These are phyloP conservation scores for Tineola bisselliella DNA, from an alignment of 2,888 invertebrate genomes.

Conservation along the genomic window DNA sequence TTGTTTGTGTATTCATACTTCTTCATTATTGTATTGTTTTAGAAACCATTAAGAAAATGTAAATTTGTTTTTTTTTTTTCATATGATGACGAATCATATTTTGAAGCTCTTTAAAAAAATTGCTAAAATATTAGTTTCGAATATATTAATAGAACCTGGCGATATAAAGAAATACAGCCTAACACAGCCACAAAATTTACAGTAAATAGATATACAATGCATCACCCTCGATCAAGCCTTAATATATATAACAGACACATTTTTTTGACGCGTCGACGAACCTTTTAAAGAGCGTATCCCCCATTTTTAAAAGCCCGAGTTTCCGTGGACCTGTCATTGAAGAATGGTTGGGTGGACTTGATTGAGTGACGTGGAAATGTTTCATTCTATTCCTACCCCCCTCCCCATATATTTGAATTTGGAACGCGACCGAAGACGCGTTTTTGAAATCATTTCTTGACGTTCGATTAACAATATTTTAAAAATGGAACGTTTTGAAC, in stretches of 20 bases:
- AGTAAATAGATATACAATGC: not conserved
- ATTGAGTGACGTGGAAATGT: conserved; percentile 6
- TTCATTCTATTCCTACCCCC: not conserved
- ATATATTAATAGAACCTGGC: too few species aligned
- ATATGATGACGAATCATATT: too few species aligned
- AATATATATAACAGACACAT: not conserved
- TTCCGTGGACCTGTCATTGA: conserved; percentile 11
- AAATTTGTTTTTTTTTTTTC: too few species aligned
- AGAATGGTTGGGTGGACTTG: conserved; percentile 6
- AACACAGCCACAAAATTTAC: not conserved
- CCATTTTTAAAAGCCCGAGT: conserved; percentile 5
- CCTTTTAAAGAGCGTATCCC: conserved; percentile 1
- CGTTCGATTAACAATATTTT: not conserved
- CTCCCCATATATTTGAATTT: not conserved
- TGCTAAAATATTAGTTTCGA: too few species aligned
- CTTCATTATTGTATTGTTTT: too few species aligned
- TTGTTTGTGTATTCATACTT: too few species aligned
- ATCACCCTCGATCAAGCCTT: not conserved
- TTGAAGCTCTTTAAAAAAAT: too few species aligned
- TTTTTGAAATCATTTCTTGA: not conserved
- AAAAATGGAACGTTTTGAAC: not conserved
- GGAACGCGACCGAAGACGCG: not conserved
- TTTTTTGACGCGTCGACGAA: not conserved
- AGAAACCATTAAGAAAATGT: too few species aligned
- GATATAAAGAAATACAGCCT: too few species aligned